Evolutionary conservation across 2,113 vertebrate species (phyloP), one percentile per base, ranked within the genome.

Genomic region (Formicarius rufipectus): DNA sequence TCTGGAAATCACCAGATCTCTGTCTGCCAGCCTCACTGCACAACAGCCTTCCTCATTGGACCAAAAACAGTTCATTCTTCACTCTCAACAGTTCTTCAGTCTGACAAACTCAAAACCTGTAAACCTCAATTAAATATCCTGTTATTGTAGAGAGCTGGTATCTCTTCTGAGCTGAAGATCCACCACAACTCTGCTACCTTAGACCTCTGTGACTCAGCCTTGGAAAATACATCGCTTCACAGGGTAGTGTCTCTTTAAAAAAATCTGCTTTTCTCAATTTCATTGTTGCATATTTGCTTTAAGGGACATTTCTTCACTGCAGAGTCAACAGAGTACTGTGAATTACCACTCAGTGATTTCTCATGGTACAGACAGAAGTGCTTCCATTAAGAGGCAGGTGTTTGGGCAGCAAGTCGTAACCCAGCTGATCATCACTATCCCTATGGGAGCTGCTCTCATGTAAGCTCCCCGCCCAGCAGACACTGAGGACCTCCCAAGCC

Each of bases 241-340:
- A 23, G 39, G 18, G 31, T 9, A 84, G 27, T 45, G 58, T 55
- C 78, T 87, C 88, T 94, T 91, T 90, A 93, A 93, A 37, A 58
- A 93, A 72, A n/a, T n/a, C 73, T 86, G 39, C 25, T 88, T 45
- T 92, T 76, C 83, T 82, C 56, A 0, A 37, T 71, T 91, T 96
- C 91, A 85, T 75, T 80, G 76, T 56, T 91, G 31, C 25, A 30
- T 85, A 27, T 80, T 92, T 96, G 87, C 84, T 96, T 85, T 49
- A 76, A 81, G 89, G 80, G 97, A 85, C 58, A 77, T 64, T 85
- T 92, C 44, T 74, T 87, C 52, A 73, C 85, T 45, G 83, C 55
- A 63, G 72, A 93, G 83, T 90, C 72, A 71, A 67, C 42, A 66
- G 45, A 87, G 39, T 74, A 58, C 55, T 67, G 75, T 76, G 74